Evolutionary conservation across 2,888 invertebrate species (phyloP), one percentile per base, ranked within the genome.

Genomic region (Nemoura dubitans): DNA sequence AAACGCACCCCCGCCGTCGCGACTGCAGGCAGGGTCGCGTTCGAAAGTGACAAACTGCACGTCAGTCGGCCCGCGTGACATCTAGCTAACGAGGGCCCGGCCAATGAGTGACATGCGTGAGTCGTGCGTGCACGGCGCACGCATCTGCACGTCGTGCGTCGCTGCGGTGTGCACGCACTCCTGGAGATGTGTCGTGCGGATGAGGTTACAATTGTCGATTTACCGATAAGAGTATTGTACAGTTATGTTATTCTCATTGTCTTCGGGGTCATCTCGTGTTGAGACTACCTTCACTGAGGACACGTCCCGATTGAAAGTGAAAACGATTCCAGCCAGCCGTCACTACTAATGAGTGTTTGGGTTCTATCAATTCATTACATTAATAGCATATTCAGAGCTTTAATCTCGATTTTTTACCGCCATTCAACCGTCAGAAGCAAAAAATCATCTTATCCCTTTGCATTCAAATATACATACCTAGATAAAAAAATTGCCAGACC

Each of bases 31-130:
- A 2, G 59, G 16, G 78, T 78, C 78, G 78, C 78, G 28, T 6
- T 26, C 26, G 78, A 78, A 78, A 26, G 78, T 78, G 78, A 78
- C 78, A 78, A 78, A 78, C 28, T 0, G 78, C 78, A 14, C 14
- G 59, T 59, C 59, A 21, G 59, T 10, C 59, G 6, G 14, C 59
- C 36, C 36, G 36, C 36, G 36, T 36, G 36, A 36, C 36, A 36
- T 3, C 36, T 3, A 10, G 59, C 59, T 59, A 21, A 59, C 59
- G 59, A 59, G 59, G 16, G 10, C 2, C 59, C 2, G 59, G 2
- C 21, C 59, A 14, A 16, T 21, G 59, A 59, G 21, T 59, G 59
- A 59, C 59, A 21, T 59, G 59, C 21, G 59, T 21, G 59, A 10
- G 59, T 59, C 36, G 36, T 59, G 59, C 59, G 59, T 59, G 59